A percentile compares a stretch with the other conserved stretches of the same genome.
Conservation (phyloP, 2,113 vertebrate species). For the Pavo muticus region DNA sequence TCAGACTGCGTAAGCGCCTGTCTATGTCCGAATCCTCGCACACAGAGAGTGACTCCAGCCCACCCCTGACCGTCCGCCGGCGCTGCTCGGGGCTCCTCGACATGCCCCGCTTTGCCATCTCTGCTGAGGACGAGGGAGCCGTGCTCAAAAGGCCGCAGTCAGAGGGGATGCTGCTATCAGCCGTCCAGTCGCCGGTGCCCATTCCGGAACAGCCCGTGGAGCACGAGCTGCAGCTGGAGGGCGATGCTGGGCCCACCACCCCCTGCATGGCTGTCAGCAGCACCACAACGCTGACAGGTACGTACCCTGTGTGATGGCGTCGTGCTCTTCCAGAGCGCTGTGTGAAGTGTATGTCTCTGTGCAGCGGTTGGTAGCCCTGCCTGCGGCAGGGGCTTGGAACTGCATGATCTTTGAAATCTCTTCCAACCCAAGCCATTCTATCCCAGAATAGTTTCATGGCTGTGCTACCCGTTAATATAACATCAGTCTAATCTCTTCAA, state of each 20-base stretch:
- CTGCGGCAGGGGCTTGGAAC: too few relatives aligned
- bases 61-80: conserved; percentile 89
- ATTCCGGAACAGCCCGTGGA: conserved; percentile 87
- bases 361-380: too few relatives aligned
- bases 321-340: fast-evolving
- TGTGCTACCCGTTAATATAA: not conserved
- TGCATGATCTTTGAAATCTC: too few relatives aligned
- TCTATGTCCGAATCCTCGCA: conserved; percentile 96
- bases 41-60: conserved; percentile 97
- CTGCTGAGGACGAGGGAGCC: conserved; percentile 84
- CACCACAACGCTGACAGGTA: conserved; percentile 77
- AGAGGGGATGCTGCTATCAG: conserved; percentile 72
- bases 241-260: conserved; percentile 75
- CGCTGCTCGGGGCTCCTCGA: conserved; percentile 93
- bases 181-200: conserved; percentile 72
- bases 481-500: not conserved
- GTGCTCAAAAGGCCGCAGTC: conserved; percentile 71
- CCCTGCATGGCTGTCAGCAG: conserved; percentile 76
- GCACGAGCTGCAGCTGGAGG: conserved; percentile 85
- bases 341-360: not conserved
- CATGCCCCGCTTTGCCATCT: conserved; percentile 90
- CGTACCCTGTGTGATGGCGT: fast-evolving
- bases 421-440: not conserved
- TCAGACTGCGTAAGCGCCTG: conserved; percentile 91
- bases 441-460: not conserved